Evolutionary conservation across 2,113 vertebrate species (phyloP).

Genomic region (rat (Rattus norvegicus)): GRCr8 NC_086022.1:44205501-44206000

Average conservation of each 20-base stretch:
- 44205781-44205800: not conserved
- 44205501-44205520: conserved; percentile 4
- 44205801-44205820: not conserved
- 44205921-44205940: no score
- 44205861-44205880: not conserved
- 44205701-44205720: not conserved
- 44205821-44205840: not conserved
- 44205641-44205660: not conserved
- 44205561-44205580: not conserved
- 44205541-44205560: conserved; percentile 19
- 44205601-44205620: conserved; percentile 39
- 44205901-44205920: not conserved
- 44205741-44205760: no score
- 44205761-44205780: no score
- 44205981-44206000: not conserved
- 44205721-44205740: no score
- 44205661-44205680: not conserved
- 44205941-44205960: not conserved
- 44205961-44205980: not conserved
- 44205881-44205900: not conserved
- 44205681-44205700: not conserved
- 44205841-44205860: not conserved
- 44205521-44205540: conserved; percentile 18
- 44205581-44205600: not conserved
- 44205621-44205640: not conserved